Percentiles rank a stretch among this genome's conserved stretches.
These are phyloP conservation scores for Zaprionus gabonicus DNA, from an alignment of 1,140 invertebrate genomes.

Conservation along the genomic window DNA sequence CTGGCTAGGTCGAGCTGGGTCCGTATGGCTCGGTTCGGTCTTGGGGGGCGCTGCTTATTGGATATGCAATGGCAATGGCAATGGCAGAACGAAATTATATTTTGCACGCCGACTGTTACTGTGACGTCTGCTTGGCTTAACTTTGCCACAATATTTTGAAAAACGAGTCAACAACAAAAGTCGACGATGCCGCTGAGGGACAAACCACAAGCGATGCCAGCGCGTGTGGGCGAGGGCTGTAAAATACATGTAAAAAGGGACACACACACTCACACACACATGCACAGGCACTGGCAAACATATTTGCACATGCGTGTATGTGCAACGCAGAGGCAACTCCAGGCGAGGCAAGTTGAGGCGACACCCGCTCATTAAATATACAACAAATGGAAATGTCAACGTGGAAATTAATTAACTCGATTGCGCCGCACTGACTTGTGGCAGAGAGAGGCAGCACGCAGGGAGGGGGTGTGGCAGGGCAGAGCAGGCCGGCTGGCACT, in stretches of 20 bases:
- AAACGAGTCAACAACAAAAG: slow-evolving; percentile 31
- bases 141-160: slow-evolving; percentile 48
- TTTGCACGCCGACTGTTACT: slow-evolving; percentile 20
- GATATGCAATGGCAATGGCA: slow-evolving; percentile 65
- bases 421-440: slow-evolving; percentile 56
- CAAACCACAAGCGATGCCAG: slow-evolving; percentile 28
- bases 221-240: slow-evolving; percentile 15
- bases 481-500: slow-evolving; percentile 1
- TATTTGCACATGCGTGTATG: slow-evolving; percentile 34
- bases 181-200: slow-evolving; percentile 3
- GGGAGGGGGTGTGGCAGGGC: background rate
- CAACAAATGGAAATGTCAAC: slow-evolving; percentile 77
- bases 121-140: slow-evolving; percentile 44
- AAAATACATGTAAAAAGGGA: slow-evolving; percentile 27
- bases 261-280: background rate
- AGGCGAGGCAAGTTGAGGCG: slow-evolving; percentile 22
- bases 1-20: background rate
- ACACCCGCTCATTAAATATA: slow-evolving; percentile 77
- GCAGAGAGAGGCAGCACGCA: background rate
- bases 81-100: slow-evolving; percentile 73
- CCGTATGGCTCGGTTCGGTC: background rate
- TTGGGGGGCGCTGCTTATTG: slow-evolving; percentile 58
- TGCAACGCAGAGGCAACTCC: slow-evolving; percentile 16
- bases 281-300: slow-evolving; percentile 2
- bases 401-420: slow-evolving; percentile 81